Evolutionary conservation across 2,797 vertebrate genomes (phyloP).

Genomic region (Semaprochilodus insignis): DNA sequence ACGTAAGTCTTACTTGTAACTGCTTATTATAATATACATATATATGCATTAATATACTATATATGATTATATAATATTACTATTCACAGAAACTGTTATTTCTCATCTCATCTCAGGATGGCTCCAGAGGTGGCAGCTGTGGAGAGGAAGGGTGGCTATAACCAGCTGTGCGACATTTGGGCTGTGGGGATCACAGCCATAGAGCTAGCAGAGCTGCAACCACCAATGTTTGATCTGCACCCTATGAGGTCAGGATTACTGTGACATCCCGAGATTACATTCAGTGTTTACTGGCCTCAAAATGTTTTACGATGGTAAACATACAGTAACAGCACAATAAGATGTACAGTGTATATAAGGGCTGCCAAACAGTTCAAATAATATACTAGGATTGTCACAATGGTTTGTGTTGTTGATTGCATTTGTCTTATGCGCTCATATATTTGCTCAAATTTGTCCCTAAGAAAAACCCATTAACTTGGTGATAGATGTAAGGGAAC

Average conservation of each 20-base stretch:
- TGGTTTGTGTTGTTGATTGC: too few relatives aligned
- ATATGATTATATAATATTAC: too few relatives aligned
- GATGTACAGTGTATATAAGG: not conserved
- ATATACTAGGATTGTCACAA: too few relatives aligned
- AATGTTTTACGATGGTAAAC: not conserved
- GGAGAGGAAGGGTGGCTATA: conserved; percentile 92
- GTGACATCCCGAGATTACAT: not conserved
- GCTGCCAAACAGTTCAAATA: too few relatives aligned
- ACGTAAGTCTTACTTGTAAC: too few relatives aligned
- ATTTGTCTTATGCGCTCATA: too few relatives aligned
- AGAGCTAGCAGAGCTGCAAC: conserved; percentile 89
- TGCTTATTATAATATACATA: too few relatives aligned
- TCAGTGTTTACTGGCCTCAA: not conserved
- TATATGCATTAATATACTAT: too few relatives aligned
- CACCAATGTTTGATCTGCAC: conserved; percentile 90
- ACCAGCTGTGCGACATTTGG: conserved; percentile 92
- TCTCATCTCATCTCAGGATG: conserved; percentile 79
- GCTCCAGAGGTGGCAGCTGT: conserved; percentile 90
- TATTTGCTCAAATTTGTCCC: too few relatives aligned
- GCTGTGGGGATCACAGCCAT: conserved; percentile 91
- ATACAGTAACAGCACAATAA: not conserved
- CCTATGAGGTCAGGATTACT: conserved; percentile 85
- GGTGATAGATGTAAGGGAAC: too few relatives aligned
- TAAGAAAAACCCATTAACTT: too few relatives aligned
- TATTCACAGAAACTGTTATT: not conserved